phyloP scores from a whole-genome alignment of 2,113 vertebrate genomes.

The Halcyon senegalensis region DNA sequence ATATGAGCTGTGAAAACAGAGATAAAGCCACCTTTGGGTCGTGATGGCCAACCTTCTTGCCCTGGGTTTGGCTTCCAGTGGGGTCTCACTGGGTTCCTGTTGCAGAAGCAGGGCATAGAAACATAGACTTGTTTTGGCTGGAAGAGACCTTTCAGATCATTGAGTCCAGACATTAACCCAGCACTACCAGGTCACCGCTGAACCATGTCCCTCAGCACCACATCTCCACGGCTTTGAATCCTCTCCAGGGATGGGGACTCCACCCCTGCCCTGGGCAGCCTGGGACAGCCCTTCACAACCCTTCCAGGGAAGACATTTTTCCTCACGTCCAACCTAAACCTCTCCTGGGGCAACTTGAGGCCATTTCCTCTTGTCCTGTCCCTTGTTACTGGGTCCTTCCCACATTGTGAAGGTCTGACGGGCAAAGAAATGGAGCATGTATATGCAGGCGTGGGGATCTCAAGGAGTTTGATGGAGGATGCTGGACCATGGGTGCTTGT shows the following conservation, averaged over 20 bases:
- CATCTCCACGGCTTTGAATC: background rate
- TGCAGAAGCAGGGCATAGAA: background rate
- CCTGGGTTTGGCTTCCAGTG: fast-evolving
- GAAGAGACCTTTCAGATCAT: background rate
- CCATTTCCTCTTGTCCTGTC: background rate
- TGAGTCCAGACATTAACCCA: background rate
- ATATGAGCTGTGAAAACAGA: background rate
- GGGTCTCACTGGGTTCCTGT: background rate
- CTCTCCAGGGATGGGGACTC: background rate
- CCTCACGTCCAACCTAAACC: background rate
- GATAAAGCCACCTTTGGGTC: background rate
- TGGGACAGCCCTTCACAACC: background rate
- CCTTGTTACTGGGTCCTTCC: background rate
- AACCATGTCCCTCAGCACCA: background rate
- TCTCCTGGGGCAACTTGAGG: background rate
- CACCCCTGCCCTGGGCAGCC: background rate
- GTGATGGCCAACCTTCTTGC: background rate
- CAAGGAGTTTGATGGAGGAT: background rate
- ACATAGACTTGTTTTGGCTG: background rate
- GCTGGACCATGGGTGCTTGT: background rate
- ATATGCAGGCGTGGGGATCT: background rate
- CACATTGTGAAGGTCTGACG: fast-evolving
- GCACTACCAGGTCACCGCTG: background rate
- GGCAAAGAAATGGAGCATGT: background rate
- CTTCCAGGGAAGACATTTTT: background rate